Percentiles rank a stretch among this genome's conserved stretches.
These are phyloP conservation scores for Melanotaenia maccullochi DNA, from an alignment of 2,797 vertebrate genomes.

Conservation along the genomic window DNA sequence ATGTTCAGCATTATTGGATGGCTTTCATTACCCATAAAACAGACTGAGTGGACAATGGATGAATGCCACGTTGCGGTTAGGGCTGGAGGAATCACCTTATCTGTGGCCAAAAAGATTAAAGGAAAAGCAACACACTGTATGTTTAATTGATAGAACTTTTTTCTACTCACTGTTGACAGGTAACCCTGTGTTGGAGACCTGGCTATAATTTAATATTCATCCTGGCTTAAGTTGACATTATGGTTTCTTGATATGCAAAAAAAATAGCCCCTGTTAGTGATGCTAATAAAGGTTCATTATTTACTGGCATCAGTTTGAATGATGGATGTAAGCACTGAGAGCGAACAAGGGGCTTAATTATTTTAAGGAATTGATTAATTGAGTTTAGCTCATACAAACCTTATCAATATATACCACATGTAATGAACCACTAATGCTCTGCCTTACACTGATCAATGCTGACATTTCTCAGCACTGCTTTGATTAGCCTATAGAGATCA, in stretches of 20 bases:
- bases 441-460: slow-evolving; percentile 62
- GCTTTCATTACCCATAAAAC: slow-evolving; percentile 69
- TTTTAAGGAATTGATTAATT: slow-evolving; percentile 68
- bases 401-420: slow-evolving; percentile 72
- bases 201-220: slow-evolving; percentile 47
- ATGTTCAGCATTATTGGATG: slow-evolving; percentile 73
- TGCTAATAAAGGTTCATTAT: slow-evolving; percentile 62
- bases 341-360: slow-evolving; percentile 64
- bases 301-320: slow-evolving; percentile 54
- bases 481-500: slow-evolving; percentile 30
- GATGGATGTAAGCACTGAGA: slow-evolving; percentile 61
- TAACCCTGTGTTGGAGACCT: slow-evolving; percentile 5
- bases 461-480: slow-evolving; percentile 52
- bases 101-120: slow-evolving; percentile 56
- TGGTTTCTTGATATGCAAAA: slow-evolving; percentile 31
- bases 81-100: slow-evolving; percentile 33
- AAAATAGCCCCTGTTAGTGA: slow-evolving; percentile 37
- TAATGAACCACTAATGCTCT: slow-evolving; percentile 70
- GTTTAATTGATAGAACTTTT: slow-evolving; percentile 18
- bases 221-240: slow-evolving; percentile 40
- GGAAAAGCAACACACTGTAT: slow-evolving; percentile 53
- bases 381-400: slow-evolving; percentile 55
- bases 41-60: slow-evolving; percentile 60
- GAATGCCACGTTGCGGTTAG: slow-evolving; percentile 21
- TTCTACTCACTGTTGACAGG: background rate